These are phyloP conservation scores for Calephelis perditalis DNA, from an alignment of 2,888 invertebrate genomes.

Conservation along the genomic window DNA sequence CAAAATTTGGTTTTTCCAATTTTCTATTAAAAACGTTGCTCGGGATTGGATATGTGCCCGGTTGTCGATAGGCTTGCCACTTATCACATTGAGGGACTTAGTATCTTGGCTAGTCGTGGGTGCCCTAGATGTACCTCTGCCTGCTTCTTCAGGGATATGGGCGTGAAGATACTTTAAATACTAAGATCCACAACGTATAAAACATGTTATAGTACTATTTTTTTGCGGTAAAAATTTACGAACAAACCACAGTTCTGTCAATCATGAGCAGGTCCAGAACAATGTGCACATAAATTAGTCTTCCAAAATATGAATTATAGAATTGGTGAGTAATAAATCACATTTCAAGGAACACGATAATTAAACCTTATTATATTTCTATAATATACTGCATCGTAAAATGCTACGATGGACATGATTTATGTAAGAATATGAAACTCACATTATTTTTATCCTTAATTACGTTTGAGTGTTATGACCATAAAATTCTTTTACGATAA, in stretches of 20 bases:
- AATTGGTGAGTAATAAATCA: constrained; percentile 50
- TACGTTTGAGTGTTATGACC: background rate
- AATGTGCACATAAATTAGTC: constrained; percentile 31
- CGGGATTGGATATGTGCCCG: no score
- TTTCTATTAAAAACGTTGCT: no score
- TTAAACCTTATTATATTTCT: constrained; percentile 38
- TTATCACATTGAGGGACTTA: background rate
- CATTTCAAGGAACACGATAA: constrained; percentile 53
- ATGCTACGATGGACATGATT: background rate
- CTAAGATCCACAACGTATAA: constrained; percentile 12
- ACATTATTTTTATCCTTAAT: constrained; percentile 5
- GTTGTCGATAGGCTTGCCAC: no score
- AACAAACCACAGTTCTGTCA: constrained; percentile 17
- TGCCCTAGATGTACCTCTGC: no score
- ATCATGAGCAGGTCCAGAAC: constrained; percentile 24
- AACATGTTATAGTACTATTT: background rate
- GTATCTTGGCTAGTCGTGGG: background rate
- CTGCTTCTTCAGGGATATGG: no score
- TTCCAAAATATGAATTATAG: constrained; percentile 22
- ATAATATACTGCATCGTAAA: constrained; percentile 45
- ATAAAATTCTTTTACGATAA: background rate
- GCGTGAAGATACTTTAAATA: background rate
- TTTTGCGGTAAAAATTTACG: constrained; percentile 4
- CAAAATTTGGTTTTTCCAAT: no score
- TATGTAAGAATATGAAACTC: constrained; percentile 19